phyloP scores from a whole-genome alignment of 2,113 vertebrate species.

The Seriola dumerili region DNA sequence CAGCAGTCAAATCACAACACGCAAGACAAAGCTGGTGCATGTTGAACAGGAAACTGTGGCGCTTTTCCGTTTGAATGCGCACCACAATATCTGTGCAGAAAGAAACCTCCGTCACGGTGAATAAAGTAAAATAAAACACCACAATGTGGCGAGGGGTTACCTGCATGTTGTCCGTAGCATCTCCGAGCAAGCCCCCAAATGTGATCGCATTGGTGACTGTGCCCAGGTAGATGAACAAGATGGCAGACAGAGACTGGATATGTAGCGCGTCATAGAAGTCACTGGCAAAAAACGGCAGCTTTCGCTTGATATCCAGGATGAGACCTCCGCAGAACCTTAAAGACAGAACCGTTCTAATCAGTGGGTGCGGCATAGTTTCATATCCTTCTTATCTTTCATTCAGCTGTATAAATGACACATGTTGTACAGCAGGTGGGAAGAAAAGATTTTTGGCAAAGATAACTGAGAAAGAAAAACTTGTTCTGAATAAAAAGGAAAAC shows the following conservation, averaged over 20 bases:
- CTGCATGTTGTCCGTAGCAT: slow-evolving; percentile 99
- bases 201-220: slow-evolving; percentile 99
- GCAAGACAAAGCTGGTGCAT: no score
- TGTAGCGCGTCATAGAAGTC: slow-evolving; percentile 96
- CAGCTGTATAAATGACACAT: not conserved
- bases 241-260: slow-evolving; percentile 96
- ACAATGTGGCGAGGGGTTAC: slow-evolving; percentile 72
- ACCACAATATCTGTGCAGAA: no score
- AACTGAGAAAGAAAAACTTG: not conserved
- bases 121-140: no score
- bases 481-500: not conserved
- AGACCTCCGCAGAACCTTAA: slow-evolving; percentile 95
- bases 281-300: slow-evolving; percentile 94
- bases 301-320: slow-evolving; percentile 95
- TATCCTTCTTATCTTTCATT: not conserved
- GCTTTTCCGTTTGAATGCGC: no score
- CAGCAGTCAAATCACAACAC: no score
- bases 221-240: slow-evolving; percentile 97
- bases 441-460: not conserved
- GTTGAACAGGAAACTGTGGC: no score
- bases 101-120: no score
- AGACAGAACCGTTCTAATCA: slow-evolving; percentile 1
- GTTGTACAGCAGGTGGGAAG: not conserved
- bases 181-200: slow-evolving; percentile 96
- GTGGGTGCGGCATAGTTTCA: fast-evolving